phyloP scores from a whole-genome alignment of 2,888 invertebrate genomes.

The Oscheius onirici region DNA sequence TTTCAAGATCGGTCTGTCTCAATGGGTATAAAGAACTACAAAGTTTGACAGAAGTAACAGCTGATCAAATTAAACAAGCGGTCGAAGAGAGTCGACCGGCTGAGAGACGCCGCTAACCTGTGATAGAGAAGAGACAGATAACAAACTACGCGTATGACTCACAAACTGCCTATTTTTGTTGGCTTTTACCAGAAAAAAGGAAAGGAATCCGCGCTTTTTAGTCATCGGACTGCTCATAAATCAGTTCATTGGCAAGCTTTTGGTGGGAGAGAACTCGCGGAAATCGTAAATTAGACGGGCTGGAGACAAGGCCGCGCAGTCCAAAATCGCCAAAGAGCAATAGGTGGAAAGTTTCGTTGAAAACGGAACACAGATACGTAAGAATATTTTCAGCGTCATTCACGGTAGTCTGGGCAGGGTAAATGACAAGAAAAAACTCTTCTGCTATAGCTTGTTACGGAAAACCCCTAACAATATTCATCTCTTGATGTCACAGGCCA shows the following conservation, averaged over 20 bases:
- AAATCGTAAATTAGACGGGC: slow-evolving; percentile 28
- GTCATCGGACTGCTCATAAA: slow-evolving; percentile 7
- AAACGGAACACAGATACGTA: too few relatives aligned
- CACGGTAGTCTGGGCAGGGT: too few relatives aligned
- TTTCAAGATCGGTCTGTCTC: too few relatives aligned
- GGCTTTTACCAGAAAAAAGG: too few relatives aligned
- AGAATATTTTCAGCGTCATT: too few relatives aligned
- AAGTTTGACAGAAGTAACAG: not conserved
- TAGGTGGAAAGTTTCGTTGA: too few relatives aligned
- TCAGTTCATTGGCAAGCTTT: slow-evolving; percentile 12
- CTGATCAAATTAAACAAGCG: slow-evolving; percentile 22
- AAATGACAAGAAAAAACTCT: too few relatives aligned
- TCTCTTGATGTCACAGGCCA: too few relatives aligned
- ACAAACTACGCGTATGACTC: slow-evolving; percentile 25
- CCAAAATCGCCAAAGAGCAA: slow-evolving; percentile 13
- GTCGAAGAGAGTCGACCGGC: slow-evolving; percentile 18
- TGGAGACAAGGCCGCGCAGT: not conserved
- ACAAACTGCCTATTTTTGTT: slow-evolving; percentile 12
- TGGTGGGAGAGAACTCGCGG: not conserved
- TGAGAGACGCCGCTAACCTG: slow-evolving; percentile 21
- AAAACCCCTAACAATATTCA: too few relatives aligned
- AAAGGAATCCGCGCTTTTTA: too few relatives aligned
- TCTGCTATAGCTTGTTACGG: too few relatives aligned
- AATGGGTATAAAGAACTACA: not conserved
- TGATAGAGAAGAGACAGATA: slow-evolving; percentile 23